Percentiles rank a stretch among this genome's conserved stretches.
Evolutionary conservation across 2,888 invertebrate genomes (phyloP).

Genomic region (Drosophila incognita): DNA sequence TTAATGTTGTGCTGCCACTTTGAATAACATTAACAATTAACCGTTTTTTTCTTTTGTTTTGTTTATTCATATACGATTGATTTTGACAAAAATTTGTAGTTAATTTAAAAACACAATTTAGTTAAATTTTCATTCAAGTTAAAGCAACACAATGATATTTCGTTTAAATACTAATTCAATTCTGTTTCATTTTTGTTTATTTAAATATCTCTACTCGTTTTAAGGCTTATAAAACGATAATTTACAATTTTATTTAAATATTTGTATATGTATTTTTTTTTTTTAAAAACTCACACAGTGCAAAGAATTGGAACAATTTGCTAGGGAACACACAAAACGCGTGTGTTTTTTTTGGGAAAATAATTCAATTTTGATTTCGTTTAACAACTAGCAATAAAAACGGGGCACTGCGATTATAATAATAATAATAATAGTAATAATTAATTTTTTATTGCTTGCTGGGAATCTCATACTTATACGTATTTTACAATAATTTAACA

Average conservation of each 20-base stretch:
- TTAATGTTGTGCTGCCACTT: conserved; percentile 53
- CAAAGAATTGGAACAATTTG: conserved; percentile 35
- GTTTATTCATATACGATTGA: conserved; percentile 49
- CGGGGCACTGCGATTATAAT: conserved; percentile 22
- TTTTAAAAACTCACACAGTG: conserved; percentile 43
- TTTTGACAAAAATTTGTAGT: conserved; percentile 35
- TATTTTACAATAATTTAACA: conserved; percentile 61
- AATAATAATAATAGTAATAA: conserved; percentile 30
- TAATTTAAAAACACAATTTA: conserved; percentile 55
- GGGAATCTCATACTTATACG: conserved; percentile 50
- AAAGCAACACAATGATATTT: conserved; percentile 71
- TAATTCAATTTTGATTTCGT: conserved; percentile 41
- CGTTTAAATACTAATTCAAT: conserved; percentile 48
- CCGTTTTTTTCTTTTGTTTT: conserved; percentile 36
- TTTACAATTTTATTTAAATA: conserved; percentile 52
- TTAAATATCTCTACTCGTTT: conserved; percentile 52
- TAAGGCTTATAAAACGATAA: conserved; percentile 58
- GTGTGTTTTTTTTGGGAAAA: conserved; percentile 23
- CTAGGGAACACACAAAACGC: conserved; percentile 30
- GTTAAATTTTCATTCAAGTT: conserved; percentile 41
- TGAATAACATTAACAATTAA: conserved; percentile 72
- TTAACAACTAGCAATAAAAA: conserved; percentile 43
- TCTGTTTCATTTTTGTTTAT: conserved; percentile 36
- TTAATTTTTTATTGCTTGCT: conserved; percentile 49
- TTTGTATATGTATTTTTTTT: conserved; percentile 35